Conservation (phyloP, 2,797 vertebrate species). For the Urosaurus nigricauda region DNA sequence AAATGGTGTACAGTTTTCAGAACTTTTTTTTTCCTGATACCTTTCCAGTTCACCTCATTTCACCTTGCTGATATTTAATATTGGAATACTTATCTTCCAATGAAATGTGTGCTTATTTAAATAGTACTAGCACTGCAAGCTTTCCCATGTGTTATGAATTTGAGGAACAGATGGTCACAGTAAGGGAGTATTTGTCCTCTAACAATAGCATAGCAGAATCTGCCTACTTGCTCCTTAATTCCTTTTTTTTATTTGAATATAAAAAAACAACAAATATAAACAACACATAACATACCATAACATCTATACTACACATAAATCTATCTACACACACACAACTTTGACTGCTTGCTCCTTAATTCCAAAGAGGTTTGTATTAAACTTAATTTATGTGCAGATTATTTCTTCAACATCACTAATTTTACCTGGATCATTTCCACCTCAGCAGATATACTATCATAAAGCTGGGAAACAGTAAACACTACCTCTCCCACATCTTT, state of each 20-base stretch:
- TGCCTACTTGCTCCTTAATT: not conserved
- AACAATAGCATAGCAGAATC: not conserved
- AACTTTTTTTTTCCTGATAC: not conserved
- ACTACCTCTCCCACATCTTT: not conserved
- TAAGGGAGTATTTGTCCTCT: not conserved
- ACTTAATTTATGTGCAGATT: not conserved
- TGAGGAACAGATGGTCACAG: not conserved
- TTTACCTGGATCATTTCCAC: not conserved
- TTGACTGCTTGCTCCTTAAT: not conserved
- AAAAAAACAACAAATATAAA: too few relatives aligned
- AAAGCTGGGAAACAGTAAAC: not conserved
- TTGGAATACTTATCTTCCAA: not conserved
- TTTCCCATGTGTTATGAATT: not conserved
- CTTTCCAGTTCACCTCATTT: too few relatives aligned
- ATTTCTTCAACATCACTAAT: not conserved
- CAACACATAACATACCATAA: too few relatives aligned
- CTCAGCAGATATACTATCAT: not conserved
- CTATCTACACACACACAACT: too few relatives aligned
- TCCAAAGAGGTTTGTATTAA: not conserved
- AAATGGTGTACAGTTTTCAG: not conserved
- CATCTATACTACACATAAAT: too few relatives aligned
- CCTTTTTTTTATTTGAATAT: too few relatives aligned
- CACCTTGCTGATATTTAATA: not conserved
- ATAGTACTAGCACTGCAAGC: not conserved
- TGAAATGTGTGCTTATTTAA: not conserved